Evolutionary conservation across 2,797 vertebrate species (phyloP).

Genomic region (Sebastes paucispinis): DNA sequence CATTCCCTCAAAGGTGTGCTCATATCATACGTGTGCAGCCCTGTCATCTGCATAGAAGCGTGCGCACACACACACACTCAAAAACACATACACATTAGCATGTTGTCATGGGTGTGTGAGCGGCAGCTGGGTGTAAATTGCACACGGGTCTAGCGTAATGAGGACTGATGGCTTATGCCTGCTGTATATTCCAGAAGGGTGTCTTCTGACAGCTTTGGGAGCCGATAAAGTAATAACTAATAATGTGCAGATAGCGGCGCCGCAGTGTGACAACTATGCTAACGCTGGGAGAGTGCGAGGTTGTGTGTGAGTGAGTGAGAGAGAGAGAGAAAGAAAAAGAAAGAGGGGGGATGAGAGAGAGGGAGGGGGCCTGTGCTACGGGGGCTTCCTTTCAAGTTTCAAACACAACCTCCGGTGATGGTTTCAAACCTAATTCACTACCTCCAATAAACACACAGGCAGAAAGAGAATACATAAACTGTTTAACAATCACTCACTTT

Average conservation of each 20-base stretch:
- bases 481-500: constrained; percentile 83
- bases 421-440: constrained; percentile 84
- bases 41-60: constrained; percentile 73
- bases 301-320: constrained; percentile 46
- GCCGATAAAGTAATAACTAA: constrained; percentile 86
- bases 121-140: constrained; percentile 77
- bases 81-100: constrained; percentile 73
- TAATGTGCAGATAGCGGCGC: constrained; percentile 83
- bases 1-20: constrained; percentile 77
- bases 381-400: constrained; percentile 69
- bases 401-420: constrained; percentile 78
- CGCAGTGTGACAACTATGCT: constrained; percentile 80
- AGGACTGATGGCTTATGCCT: constrained; percentile 83
- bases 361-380: constrained; percentile 49
- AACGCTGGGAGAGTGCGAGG: constrained; percentile 58
- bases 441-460: constrained; percentile 82
- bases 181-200: constrained; percentile 81
- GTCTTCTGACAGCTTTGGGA: constrained; percentile 86
- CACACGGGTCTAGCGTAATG: constrained; percentile 78
- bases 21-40: constrained; percentile 75
- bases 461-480: constrained; percentile 84
- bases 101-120: constrained; percentile 76
- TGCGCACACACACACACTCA: constrained; percentile 26
- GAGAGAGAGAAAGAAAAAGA: constrained; percentile 15
- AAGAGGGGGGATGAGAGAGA: constrained; percentile 14